These are phyloP conservation scores for Campaea margaritaria DNA, from an alignment of 2,888 invertebrate species.

Conservation along the genomic window DNA sequence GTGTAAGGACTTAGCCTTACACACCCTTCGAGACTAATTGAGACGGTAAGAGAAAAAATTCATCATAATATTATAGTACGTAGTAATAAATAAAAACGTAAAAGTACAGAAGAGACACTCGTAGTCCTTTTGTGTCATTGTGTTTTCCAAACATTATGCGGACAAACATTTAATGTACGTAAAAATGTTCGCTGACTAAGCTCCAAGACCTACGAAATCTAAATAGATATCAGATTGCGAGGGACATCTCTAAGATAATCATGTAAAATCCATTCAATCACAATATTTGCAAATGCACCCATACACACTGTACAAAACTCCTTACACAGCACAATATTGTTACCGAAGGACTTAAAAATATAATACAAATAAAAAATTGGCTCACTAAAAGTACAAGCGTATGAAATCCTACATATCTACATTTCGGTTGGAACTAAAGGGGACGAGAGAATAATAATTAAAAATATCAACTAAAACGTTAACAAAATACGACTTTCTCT, in stretches of 20 bases:
- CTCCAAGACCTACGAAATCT: slow-evolving; percentile 42
- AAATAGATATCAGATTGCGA: slow-evolving; percentile 63
- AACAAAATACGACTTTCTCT: slow-evolving; percentile 85
- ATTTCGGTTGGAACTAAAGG: slow-evolving; percentile 78
- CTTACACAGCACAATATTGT: slow-evolving; percentile 68
- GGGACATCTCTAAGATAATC: slow-evolving; percentile 60
- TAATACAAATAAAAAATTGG: slow-evolving; percentile 78
- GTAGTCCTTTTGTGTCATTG: background rate
- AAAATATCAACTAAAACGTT: slow-evolving; percentile 85
- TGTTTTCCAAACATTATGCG: background rate
- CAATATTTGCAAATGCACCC: slow-evolving; percentile 67
- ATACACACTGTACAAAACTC: slow-evolving; percentile 66
- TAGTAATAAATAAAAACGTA: background rate
- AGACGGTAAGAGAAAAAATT: too few relatives aligned
- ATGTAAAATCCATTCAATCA: slow-evolving; percentile 68
- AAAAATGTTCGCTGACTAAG: slow-evolving; percentile 46
- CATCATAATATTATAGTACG: too few relatives aligned
- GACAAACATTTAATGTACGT: background rate
- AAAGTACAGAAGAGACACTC: background rate
- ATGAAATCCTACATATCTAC: slow-evolving; percentile 82
- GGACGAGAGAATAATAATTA: slow-evolving; percentile 71
- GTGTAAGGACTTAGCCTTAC: background rate
- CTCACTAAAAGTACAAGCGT: slow-evolving; percentile 84
- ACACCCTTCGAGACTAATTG: background rate
- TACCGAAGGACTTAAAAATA: slow-evolving; percentile 72